phyloP scores from a whole-genome alignment of 2,888 invertebrate genomes.

The Callosobruchus maculatus region DNA sequence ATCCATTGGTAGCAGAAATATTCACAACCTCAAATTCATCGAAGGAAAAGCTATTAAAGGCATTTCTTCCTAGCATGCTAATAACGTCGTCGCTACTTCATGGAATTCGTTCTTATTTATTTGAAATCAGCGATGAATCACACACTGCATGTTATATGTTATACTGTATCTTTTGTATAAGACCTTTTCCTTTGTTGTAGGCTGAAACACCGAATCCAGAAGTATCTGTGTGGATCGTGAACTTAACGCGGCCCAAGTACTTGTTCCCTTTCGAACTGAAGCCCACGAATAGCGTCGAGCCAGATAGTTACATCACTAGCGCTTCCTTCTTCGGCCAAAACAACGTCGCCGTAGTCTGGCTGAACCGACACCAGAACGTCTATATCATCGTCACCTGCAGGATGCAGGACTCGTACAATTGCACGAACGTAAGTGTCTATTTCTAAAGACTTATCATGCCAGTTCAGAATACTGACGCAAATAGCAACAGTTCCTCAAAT shows the following conservation, averaged over 20 bases:
- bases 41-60: too few species aligned
- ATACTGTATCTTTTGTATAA: too few species aligned
- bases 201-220: constrained; percentile 76
- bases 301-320: constrained; percentile 67
- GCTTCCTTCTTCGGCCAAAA: constrained; percentile 67
- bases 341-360: constrained; percentile 67
- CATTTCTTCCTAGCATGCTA: too few species aligned
- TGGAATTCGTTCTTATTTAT: too few species aligned
- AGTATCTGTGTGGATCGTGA: constrained; percentile 72
- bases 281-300: constrained; percentile 51
- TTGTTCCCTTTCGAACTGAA: constrained; percentile 65
- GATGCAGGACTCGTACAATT: constrained; percentile 64
- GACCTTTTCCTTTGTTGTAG: constrained; percentile 42
- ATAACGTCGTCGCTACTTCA: too few species aligned
- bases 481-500: too few species aligned
- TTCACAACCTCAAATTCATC: too few species aligned
- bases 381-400: constrained; percentile 78
- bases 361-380: constrained; percentile 80
- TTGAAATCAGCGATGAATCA: too few species aligned
- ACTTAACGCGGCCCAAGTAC: constrained; percentile 67
- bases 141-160: too few species aligned
- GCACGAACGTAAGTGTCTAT: constrained; percentile 69
- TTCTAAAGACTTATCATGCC: too few species aligned
- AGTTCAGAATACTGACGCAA: too few species aligned
- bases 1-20: too few species aligned